Evolutionary conservation across 1,140 invertebrate genomes (phyloP), one percentile per base, ranked within the genome.

Genomic region (Bombus confusus): DNA sequence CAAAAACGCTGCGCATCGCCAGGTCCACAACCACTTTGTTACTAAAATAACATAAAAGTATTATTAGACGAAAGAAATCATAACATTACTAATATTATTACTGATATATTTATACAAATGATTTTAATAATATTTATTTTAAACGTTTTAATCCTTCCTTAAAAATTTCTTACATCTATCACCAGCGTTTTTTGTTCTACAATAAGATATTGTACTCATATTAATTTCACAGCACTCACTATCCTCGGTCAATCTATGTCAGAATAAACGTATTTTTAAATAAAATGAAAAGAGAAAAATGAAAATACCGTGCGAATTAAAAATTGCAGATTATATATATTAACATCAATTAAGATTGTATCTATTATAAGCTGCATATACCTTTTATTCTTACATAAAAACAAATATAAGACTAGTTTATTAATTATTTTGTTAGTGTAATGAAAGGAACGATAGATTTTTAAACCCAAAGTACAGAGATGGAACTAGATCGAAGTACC

Each of bases 21-120:
- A 91, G 0, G 90, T 92, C 91, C 89, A 93, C n/a, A 91, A 41
- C 91, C 88, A 91, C 78, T 90, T 82, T 64, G 43, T 75, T 75
- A 89, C 88, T 90, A 41, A 28, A 90, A 87, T 62, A 71, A 82
- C 66, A 83, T 15, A 64, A 83, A 66, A 78, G 5, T 28, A 37
- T 43, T 66, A 43, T 39, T 64, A 82, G 39, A 64, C 18, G 41
- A 28, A 59, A 43, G n/a, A 15, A 39, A 31, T 39, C 34, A 39
- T 25, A 25, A 25, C 22, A 68, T 68, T 37, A 66, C 2, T 59
- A 28, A 41, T 73, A 81, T 39, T 62, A 68, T 28, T 80, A 52
- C 3, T 37, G 25, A 47, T 43, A 52, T 69, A n/a, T 31, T n/a
- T 41, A 57, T 22, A 66, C 31, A 31, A n/a, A 39, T 57, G 5